Percentiles rank a stretch among this genome's conserved stretches.
Evolutionary conservation across 2,888 invertebrate species (phyloP).

Genomic region (Cactoblastis cactorum): DNA sequence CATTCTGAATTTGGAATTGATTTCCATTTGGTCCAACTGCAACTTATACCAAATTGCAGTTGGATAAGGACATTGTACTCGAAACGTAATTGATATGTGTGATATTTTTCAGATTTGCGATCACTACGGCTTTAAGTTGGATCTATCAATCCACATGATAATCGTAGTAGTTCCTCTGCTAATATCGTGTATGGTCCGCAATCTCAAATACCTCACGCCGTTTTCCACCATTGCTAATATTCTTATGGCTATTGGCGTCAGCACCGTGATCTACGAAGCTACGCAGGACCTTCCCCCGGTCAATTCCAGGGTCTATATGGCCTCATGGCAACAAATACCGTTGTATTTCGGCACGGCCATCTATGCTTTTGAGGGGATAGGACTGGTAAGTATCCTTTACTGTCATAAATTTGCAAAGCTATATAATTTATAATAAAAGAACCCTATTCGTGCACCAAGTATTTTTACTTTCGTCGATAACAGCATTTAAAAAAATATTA

Average conservation of each 20-base stretch:
- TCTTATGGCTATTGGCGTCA: constrained; percentile 85
- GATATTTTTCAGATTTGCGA: constrained; percentile 83
- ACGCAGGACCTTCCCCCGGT: constrained; percentile 84
- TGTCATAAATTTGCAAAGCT: no score
- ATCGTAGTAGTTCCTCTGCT: constrained; percentile 86
- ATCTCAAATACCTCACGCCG: constrained; percentile 93
- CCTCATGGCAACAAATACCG: constrained; percentile 83
- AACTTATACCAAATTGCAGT: no score
- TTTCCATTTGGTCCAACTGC: no score
- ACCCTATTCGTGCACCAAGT: no score
- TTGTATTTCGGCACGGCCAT: constrained; percentile 97
- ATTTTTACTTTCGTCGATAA: no score
- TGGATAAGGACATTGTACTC: no score
- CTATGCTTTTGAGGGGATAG: constrained; percentile 98
- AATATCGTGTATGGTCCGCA: constrained; percentile 86
- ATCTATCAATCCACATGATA: constrained; percentile 86
- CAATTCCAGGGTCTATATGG: constrained; percentile 79
- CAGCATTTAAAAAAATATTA: no score
- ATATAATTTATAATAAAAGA: neutral
- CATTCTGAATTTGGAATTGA: no score
- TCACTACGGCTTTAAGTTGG: constrained; percentile 80
- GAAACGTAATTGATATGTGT: no score
- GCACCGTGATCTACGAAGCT: constrained; percentile 88
- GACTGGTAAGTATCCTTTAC: constrained; percentile 83
- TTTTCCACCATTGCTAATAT: constrained; percentile 95